Conservation (phyloP, 2,888 invertebrate species). For the Podotricha telesiphe region DNA sequence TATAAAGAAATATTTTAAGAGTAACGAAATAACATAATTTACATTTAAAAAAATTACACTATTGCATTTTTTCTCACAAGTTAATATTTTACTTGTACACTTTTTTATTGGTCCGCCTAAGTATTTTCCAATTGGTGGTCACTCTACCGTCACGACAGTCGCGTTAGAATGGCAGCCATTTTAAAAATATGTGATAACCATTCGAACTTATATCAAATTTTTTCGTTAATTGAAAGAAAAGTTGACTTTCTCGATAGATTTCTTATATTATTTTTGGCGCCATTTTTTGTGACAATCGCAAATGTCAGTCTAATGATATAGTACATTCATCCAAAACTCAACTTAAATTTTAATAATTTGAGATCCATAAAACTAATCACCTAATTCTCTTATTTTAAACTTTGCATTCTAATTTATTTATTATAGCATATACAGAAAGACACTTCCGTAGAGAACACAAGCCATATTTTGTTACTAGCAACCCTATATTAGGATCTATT, state of each 20-base stretch:
- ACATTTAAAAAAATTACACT: not conserved
- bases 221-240: too few species aligned
- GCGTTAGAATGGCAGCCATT: not conserved
- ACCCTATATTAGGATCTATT: conserved; percentile 45
- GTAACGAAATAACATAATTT: too few species aligned
- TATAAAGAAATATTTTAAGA: too few species aligned
- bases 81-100: not conserved
- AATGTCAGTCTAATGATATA: too few species aligned
- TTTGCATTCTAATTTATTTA: not conserved
- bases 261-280: too few species aligned
- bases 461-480: conserved; percentile 6
- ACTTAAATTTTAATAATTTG: too few species aligned
- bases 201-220: too few species aligned
- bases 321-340: too few species aligned
- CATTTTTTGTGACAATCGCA: too few species aligned
- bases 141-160: conserved; percentile 11
- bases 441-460: not conserved
- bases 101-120: conserved; percentile 2
- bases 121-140: conserved; percentile 14
- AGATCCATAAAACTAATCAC: too few species aligned
- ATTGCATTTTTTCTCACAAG: not conserved
- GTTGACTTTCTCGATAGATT: too few species aligned
- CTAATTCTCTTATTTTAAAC: not conserved
- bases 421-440: not conserved
- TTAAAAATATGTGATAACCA: not conserved